A percentile compares a stretch with the other conserved stretches of the same genome.
Conservation (phyloP, 2,888 invertebrate genomes). For the Ophioninae sp. region DNA sequence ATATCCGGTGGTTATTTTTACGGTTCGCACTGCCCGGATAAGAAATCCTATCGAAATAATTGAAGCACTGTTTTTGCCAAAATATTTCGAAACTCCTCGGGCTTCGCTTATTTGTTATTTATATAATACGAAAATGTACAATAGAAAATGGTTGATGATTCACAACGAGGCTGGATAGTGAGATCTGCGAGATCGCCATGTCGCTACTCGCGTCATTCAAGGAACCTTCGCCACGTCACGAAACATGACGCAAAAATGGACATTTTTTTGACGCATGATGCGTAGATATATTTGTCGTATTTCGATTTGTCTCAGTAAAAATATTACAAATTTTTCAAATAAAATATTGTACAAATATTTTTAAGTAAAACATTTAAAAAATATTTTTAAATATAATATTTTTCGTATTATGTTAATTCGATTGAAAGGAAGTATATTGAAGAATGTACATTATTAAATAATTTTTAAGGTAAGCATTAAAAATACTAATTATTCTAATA, state of each 20-base stretch:
- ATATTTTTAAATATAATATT: no score
- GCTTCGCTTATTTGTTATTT: background rate
- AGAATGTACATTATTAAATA: no score
- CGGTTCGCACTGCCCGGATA: background rate
- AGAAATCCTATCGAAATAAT: background rate
- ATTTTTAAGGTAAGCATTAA: no score
- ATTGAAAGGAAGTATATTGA: no score
- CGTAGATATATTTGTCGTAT: background rate
- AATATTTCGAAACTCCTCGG: conserved; percentile 37
- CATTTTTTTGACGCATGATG: background rate
- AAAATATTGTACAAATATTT: no score
- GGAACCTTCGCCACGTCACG: background rate
- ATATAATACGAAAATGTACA: background rate
- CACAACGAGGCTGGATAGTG: background rate
- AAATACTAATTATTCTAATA: no score
- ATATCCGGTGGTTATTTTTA: background rate
- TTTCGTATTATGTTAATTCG: no score
- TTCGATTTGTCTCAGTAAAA: no score
- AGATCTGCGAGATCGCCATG: background rate
- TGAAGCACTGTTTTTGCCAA: background rate
- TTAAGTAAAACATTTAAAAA: no score
- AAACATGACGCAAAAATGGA: no score
- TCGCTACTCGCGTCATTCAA: background rate
- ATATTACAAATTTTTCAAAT: no score
- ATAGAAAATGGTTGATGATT: conserved; percentile 43